Conservation (phyloP, 2,797 vertebrate species). For the Scomberomorus guttatus region DNA sequence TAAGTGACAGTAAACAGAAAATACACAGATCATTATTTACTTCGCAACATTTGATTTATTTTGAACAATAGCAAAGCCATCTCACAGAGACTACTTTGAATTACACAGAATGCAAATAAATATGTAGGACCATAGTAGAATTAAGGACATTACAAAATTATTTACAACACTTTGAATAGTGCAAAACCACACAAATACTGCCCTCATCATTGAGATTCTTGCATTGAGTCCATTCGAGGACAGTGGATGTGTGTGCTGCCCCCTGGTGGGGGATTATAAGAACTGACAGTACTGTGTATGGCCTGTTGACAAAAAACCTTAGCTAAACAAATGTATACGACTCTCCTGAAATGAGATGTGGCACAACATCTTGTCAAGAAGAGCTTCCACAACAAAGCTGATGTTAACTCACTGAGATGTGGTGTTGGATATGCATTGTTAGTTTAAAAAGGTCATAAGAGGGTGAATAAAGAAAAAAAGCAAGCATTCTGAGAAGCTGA, state of each 20-base stretch:
- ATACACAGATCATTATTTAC: constrained; percentile 14
- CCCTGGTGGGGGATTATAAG: constrained; percentile 51
- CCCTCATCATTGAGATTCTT: constrained; percentile 70
- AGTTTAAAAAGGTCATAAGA: constrained; percentile 31
- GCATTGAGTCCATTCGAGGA: constrained; percentile 68
- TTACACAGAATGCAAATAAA: constrained; percentile 88
- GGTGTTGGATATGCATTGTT: constrained; percentile 45
- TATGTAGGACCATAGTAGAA: constrained; percentile 79
- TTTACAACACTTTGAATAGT: constrained; percentile 87
- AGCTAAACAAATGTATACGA: neutral
- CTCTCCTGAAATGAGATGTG: constrained; percentile 20
- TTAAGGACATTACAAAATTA: constrained; percentile 84
- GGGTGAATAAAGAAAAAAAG: neutral
- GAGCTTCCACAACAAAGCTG: constrained; percentile 15
- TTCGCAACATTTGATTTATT: constrained; percentile 85
- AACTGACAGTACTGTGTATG: constrained; percentile 63
- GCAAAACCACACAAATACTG: constrained; percentile 83
- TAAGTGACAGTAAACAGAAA: neutral
- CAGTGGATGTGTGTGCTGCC: constrained; percentile 70
- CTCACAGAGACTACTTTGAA: constrained; percentile 89
- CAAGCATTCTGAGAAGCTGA: constrained; percentile 38
- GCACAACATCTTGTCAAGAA: constrained; percentile 26
- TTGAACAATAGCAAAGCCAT: constrained; percentile 84
- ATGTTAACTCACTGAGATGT: constrained; percentile 38
- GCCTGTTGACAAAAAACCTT: constrained; percentile 43